Conservation (phyloP, 2,888 invertebrate species). For the Temnothorax rugatulus region DNA sequence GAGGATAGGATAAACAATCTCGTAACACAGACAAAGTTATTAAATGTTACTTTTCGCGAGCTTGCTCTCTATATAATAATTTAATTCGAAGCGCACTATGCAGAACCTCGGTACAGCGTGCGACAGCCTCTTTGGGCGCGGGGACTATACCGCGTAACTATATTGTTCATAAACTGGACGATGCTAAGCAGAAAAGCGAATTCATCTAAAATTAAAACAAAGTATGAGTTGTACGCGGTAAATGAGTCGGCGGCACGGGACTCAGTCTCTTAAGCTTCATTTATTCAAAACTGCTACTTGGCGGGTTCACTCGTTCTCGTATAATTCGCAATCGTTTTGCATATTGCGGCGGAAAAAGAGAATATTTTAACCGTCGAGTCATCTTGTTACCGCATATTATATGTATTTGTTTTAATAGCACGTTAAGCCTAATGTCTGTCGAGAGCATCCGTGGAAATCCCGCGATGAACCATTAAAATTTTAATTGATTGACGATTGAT, state of each 20-base stretch:
- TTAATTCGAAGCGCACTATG: not conserved
- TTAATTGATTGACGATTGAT: not conserved
- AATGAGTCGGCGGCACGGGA: constrained; percentile 16
- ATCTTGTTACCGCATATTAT: not conserved
- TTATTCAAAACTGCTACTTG: constrained; percentile 41
- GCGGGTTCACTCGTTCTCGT: constrained; percentile 14
- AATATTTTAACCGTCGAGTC: not conserved
- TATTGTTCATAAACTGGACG: not conserved
- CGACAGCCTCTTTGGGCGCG: not conserved
- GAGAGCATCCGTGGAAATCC: not conserved
- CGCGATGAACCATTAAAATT: not conserved
- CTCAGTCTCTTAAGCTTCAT: constrained; percentile 29
- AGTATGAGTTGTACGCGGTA: constrained; percentile 3
- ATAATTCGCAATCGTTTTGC: constrained; percentile 42
- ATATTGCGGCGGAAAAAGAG: constrained; percentile 4
- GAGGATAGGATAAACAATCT: not conserved
- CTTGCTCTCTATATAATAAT: not conserved
- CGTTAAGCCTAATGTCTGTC: not conserved
- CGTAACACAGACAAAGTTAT: not conserved
- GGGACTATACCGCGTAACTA: not conserved
- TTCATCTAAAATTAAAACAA: constrained; percentile 33
- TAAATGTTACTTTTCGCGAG: not conserved
- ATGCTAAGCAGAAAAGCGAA: constrained; percentile 16
- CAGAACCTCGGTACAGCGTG: not conserved
- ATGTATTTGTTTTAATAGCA: not conserved